Conservation (phyloP, 2,113 vertebrate species). For the Xenotilapia flavipinnis region DNA sequence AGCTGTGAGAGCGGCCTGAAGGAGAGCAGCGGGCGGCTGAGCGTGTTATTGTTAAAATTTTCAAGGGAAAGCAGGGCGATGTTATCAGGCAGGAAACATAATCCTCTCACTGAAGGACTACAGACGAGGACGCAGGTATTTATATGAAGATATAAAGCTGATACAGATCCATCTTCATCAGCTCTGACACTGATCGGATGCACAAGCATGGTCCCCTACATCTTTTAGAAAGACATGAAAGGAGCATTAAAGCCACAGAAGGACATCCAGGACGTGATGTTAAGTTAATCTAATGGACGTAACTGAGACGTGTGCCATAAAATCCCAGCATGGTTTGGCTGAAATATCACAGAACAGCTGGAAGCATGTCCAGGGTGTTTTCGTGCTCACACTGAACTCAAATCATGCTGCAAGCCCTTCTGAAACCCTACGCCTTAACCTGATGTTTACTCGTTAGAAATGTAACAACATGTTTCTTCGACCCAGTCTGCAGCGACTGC, state of each 20-base stretch:
- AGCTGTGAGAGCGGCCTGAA: background rate
- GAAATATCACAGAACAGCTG: background rate
- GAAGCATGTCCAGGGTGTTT: background rate
- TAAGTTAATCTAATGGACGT: background rate
- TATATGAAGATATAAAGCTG: background rate
- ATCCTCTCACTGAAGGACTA: background rate
- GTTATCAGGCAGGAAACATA: background rate
- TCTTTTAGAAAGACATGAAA: background rate
- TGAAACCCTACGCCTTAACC: background rate
- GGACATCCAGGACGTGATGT: too few species aligned
- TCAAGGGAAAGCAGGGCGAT: background rate
- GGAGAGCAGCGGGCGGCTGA: background rate
- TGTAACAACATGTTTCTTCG: background rate
- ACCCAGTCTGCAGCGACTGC: background rate
- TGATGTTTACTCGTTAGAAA: background rate
- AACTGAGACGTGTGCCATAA: accelerated
- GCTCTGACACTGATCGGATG: background rate
- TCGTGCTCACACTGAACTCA: background rate
- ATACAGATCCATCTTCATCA: background rate
- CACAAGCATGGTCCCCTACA: background rate
- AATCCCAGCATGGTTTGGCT: background rate
- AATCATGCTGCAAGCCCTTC: background rate
- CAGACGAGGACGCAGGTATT: background rate
- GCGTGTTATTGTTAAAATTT: background rate
- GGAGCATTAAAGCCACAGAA: background rate